These are phyloP conservation scores for Montipora sp. DNA, from an alignment of 64 coral and sea anemone species.

Conservation along the genomic window DNA sequence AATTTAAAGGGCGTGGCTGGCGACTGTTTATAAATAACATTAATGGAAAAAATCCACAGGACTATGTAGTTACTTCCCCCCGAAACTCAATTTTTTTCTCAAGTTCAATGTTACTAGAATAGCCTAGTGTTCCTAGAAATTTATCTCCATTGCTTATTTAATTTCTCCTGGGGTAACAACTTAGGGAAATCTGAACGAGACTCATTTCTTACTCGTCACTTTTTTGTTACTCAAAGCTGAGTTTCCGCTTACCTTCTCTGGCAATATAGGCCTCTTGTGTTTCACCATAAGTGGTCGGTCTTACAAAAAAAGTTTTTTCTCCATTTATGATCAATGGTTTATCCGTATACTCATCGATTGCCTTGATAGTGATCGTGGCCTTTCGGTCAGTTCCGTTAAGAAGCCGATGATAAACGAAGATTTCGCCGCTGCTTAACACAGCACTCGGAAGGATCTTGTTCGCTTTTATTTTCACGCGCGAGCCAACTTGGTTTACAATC, in stretches of 20 bases:
- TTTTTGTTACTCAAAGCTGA: not conserved
- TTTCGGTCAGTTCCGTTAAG: constrained; percentile 70
- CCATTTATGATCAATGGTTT: constrained; percentile 75
- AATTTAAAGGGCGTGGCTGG: too few relatives aligned
- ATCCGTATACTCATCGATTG: constrained; percentile 67
- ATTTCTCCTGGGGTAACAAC: too few relatives aligned
- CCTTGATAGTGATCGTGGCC: constrained; percentile 58
- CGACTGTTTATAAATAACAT: too few relatives aligned
- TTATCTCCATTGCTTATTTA: too few relatives aligned
- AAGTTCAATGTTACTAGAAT: too few relatives aligned
- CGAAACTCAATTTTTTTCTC: too few relatives aligned
- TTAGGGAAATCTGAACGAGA: not conserved
- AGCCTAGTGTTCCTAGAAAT: too few relatives aligned
- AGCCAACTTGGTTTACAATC: constrained; percentile 79
- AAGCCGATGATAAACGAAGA: constrained; percentile 85
- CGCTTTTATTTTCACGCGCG: constrained; percentile 60
- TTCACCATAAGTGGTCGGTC: constrained; percentile 66
- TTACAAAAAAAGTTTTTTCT: constrained; percentile 42
- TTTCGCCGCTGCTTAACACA: constrained; percentile 72
- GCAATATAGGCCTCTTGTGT: constrained; percentile 76
- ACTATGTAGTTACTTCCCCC: too few relatives aligned
- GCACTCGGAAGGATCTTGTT: constrained; percentile 70
- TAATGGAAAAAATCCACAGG: too few relatives aligned
- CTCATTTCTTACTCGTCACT: not conserved
- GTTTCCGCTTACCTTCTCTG: constrained; percentile 34